Percentiles rank a stretch among this genome's conserved stretches.
phyloP scores from a whole-genome alignment of 1,140 invertebrate genomes.

The Camponotus pennsylvanicus region DNA sequence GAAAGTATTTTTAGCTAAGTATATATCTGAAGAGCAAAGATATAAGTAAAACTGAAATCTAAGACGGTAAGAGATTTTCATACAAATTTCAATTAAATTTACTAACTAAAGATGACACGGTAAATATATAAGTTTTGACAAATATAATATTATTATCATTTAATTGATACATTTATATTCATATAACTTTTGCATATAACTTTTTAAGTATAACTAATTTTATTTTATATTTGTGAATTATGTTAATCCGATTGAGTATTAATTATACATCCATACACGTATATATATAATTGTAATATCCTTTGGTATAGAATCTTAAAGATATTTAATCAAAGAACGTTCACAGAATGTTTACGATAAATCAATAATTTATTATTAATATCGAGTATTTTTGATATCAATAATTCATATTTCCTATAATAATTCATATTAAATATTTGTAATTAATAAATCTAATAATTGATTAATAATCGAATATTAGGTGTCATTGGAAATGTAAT shows the following conservation, averaged over 20 bases:
- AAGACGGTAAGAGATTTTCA: not conserved
- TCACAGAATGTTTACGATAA: not conserved
- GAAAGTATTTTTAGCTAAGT: not conserved
- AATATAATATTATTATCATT: not conserved
- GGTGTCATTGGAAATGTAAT: not conserved
- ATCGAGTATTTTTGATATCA: not conserved
- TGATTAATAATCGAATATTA: not conserved
- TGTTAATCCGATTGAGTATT: not conserved
- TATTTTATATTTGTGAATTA: not conserved
- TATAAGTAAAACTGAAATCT: not conserved
- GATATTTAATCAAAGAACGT: slow-evolving; percentile 5
- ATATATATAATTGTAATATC: not conserved
- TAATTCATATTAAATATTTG: not conserved
- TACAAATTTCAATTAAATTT: not conserved
- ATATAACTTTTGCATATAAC: not conserved
- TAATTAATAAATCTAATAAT: not conserved
- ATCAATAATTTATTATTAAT: not conserved
- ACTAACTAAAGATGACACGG: not conserved
- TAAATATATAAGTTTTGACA: not conserved
- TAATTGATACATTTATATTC: not conserved
- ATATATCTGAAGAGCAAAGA: not conserved
- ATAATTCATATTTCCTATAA: not conserved
- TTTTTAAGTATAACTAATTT: not conserved
- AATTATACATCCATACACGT: not conserved
- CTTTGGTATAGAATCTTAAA: not conserved